Evolutionary conservation across 2,113 vertebrate genomes (phyloP).

Genomic region (Leucopternis melanops): DNA sequence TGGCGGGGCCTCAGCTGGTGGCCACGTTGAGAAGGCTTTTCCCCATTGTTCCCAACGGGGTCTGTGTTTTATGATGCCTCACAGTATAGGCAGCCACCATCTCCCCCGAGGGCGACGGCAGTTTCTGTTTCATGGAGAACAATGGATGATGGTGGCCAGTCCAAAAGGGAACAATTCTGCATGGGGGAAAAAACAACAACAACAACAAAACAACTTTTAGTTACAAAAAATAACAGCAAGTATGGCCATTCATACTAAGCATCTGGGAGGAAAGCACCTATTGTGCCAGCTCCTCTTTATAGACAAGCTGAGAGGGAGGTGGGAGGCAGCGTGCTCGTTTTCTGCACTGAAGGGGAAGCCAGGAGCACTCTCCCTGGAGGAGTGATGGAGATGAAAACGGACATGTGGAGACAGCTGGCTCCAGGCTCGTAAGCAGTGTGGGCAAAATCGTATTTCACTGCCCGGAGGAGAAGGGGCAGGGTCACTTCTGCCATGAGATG

Average conservation of each 20-base stretch:
- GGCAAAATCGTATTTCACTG: neutral
- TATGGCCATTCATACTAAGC: neutral
- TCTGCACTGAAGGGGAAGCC: neutral
- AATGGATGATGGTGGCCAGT: constrained; percentile 55
- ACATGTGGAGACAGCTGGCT: neutral
- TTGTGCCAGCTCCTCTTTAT: neutral
- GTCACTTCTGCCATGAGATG: neutral
- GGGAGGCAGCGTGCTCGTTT: neutral
- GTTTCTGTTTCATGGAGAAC: constrained; percentile 52
- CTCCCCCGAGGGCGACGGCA: neutral
- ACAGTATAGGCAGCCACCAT: constrained; percentile 36
- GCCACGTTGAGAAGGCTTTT: neutral
- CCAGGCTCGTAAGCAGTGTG: neutral
- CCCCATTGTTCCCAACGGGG: constrained; percentile 33
- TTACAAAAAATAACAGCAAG: neutral
- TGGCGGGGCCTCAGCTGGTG: neutral
- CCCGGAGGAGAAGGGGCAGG: neutral
- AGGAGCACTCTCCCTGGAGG: neutral
- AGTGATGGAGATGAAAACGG: neutral
- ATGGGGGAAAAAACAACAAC: neutral
- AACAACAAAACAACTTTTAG: neutral
- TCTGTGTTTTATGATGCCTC: constrained; percentile 41
- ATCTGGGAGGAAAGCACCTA: constrained; percentile 2
- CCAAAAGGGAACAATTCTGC: constrained; percentile 19
- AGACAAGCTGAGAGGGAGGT: neutral